phyloP scores from a whole-genome alignment of 1,140 invertebrate genomes.

The Drosophila eugracilis region DNA sequence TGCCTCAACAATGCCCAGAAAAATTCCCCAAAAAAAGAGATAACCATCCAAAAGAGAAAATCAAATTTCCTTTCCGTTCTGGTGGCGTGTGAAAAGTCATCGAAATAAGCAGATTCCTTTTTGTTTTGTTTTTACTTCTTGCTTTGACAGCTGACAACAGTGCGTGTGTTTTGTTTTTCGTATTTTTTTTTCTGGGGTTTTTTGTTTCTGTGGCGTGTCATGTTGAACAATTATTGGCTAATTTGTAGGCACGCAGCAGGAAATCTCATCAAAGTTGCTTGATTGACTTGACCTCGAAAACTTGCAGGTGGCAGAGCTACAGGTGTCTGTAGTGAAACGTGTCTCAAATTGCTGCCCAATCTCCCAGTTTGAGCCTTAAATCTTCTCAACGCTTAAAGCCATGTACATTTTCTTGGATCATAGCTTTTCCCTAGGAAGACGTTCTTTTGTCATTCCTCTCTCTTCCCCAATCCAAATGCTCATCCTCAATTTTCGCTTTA shows the following conservation, averaged over 20 bases:
- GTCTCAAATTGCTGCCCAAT: conserved; percentile 30
- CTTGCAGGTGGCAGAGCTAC: conserved; percentile 33
- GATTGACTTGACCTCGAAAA: conserved; percentile 67
- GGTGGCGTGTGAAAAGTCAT: conserved; percentile 59
- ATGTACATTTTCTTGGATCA: conserved; percentile 12
- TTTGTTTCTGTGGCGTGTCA: conserved; percentile 51
- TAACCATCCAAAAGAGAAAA: conserved; percentile 25
- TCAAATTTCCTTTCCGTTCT: conserved; percentile 49
- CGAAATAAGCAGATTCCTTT: conserved; percentile 46
- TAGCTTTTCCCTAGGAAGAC: conserved; percentile 11
- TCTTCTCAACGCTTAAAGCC: conserved; percentile 11
- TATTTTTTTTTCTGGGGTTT: conserved; percentile 3
- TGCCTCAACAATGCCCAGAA: conserved; percentile 25
- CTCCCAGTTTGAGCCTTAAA: conserved; percentile 16
- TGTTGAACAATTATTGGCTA: conserved; percentile 78
- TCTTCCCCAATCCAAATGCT: not conserved
- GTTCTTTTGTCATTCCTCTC: not conserved
- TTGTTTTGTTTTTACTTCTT: conserved; percentile 32
- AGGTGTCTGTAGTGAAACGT: conserved; percentile 48
- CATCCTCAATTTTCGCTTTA: conserved; percentile 7
- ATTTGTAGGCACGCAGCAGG: conserved; percentile 75
- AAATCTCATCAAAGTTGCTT: conserved; percentile 67
- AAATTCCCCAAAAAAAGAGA: conserved; percentile 16
- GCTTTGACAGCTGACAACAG: conserved; percentile 44
- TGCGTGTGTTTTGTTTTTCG: conserved; percentile 27